phyloP scores from a whole-genome alignment of 2,797 vertebrate genomes.

The Danio albolineatus region DNA sequence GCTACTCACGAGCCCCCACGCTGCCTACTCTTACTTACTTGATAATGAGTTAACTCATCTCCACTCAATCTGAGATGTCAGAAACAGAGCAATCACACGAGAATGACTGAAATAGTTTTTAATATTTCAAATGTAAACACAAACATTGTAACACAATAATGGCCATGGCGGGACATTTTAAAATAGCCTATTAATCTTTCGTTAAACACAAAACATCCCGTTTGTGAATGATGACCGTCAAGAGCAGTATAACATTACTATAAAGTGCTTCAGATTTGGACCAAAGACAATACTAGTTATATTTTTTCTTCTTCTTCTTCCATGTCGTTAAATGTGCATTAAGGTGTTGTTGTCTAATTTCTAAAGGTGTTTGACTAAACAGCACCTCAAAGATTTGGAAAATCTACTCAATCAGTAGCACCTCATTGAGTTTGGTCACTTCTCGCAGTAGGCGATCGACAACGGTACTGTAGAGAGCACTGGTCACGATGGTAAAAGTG shows the following conservation, averaged over 20 bases:
- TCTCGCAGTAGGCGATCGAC: slow-evolving; percentile 10
- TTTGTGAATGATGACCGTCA: slow-evolving; percentile 42
- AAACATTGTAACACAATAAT: slow-evolving; percentile 75
- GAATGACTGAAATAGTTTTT: slow-evolving; percentile 78
- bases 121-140: slow-evolving; percentile 86
- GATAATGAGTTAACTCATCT: too few relatives aligned
- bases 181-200: slow-evolving; percentile 17
- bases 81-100: slow-evolving; percentile 58
- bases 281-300: slow-evolving; percentile 33
- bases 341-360: slow-evolving; percentile 20
- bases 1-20: too few relatives aligned
- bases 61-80: not conserved
- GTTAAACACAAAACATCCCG: slow-evolving; percentile 43
- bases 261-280: slow-evolving; percentile 65
- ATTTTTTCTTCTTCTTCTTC: not conserved
- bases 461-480: not conserved
- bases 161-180: slow-evolving; percentile 54
- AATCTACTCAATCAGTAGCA: slow-evolving; percentile 27
- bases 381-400: slow-evolving; percentile 29
- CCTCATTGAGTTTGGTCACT: slow-evolving; percentile 54
- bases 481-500: slow-evolving; percentile 15
- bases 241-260: slow-evolving; percentile 38
- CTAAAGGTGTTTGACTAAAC: slow-evolving; percentile 20
- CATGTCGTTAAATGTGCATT: slow-evolving; percentile 13
- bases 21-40: too few relatives aligned